Conservation (phyloP, 2,888 invertebrate genomes). For the Drosophila suboccidentalis region DNA sequence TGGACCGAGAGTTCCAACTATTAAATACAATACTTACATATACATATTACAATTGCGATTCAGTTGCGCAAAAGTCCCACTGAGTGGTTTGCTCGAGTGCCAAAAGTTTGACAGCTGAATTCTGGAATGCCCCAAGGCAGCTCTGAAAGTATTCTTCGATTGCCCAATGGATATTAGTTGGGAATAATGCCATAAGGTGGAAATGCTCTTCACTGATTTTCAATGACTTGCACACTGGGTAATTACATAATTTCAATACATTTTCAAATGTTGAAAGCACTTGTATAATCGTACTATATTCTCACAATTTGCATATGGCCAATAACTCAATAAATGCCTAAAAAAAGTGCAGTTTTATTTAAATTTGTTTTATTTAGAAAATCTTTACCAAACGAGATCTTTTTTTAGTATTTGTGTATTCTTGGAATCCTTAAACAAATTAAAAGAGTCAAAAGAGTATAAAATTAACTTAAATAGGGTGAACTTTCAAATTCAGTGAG, state of each 20-base stretch:
- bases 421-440: too few relatives aligned
- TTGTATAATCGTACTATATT: neutral
- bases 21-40: constrained; percentile 18
- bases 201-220: constrained; percentile 31
- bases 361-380: too few relatives aligned
- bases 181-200: constrained; percentile 68
- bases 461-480: neutral
- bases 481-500: neutral
- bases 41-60: constrained; percentile 24
- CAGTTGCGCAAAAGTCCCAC: constrained; percentile 33
- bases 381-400: too few relatives aligned
- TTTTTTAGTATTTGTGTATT: too few relatives aligned
- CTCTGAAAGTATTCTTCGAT: constrained; percentile 61
- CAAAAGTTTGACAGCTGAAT: constrained; percentile 63
- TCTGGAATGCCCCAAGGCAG: constrained; percentile 55
- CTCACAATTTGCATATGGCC: neutral
- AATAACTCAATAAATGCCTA: neutral
- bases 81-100: constrained; percentile 55
- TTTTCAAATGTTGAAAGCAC: neutral
- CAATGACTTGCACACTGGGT: constrained; percentile 6
- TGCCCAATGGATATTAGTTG: constrained; percentile 56
- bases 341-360: neutral
- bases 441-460: neutral
- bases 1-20: constrained; percentile 52
- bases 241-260: constrained; percentile 10